Conservation (phyloP, 2,797 vertebrate species). For the Coregonus suidteri region DNA sequence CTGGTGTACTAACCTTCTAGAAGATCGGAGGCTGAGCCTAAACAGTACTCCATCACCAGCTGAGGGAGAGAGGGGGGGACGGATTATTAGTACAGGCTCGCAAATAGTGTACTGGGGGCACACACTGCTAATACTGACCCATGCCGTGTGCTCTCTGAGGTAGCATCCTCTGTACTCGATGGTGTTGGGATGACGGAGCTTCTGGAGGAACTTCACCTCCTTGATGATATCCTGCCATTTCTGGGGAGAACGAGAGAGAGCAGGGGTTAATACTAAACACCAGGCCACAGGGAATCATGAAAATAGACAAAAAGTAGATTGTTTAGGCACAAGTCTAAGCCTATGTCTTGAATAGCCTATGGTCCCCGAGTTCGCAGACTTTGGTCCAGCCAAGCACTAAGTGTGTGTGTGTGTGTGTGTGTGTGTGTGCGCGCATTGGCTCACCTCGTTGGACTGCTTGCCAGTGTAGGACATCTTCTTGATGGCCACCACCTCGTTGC, state of each 20-base stretch:
- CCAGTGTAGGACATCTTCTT: slow-evolving; percentile 95
- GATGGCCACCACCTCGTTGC: slow-evolving; percentile 90
- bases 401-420: no score
- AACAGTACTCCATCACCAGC: slow-evolving; percentile 94
- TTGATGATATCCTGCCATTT: slow-evolving; percentile 93
- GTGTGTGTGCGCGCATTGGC: background rate
- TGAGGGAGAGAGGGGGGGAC: slow-evolving; percentile 49
- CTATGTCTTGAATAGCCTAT: background rate
- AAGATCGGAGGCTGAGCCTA: slow-evolving; percentile 90
- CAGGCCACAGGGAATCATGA: no score
- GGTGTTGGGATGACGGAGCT: slow-evolving; percentile 88
- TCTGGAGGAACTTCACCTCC: slow-evolving; percentile 90
- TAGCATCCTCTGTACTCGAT: slow-evolving; percentile 90
- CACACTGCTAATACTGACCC: slow-evolving; percentile 72
- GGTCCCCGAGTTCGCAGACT: no score
- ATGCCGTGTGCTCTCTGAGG: slow-evolving; percentile 88
- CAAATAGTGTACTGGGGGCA: background rate
- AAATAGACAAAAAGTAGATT: background rate
- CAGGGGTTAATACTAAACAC: background rate
- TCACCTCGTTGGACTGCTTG: slow-evolving; percentile 90
- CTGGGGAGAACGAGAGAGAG: slow-evolving; percentile 38
- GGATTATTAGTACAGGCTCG: background rate
- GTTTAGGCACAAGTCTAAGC: background rate
- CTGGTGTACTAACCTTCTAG: slow-evolving; percentile 80
- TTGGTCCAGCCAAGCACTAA: no score